Conservation (phyloP, 2,797 vertebrate species). For the Paguma larvata region DNA sequence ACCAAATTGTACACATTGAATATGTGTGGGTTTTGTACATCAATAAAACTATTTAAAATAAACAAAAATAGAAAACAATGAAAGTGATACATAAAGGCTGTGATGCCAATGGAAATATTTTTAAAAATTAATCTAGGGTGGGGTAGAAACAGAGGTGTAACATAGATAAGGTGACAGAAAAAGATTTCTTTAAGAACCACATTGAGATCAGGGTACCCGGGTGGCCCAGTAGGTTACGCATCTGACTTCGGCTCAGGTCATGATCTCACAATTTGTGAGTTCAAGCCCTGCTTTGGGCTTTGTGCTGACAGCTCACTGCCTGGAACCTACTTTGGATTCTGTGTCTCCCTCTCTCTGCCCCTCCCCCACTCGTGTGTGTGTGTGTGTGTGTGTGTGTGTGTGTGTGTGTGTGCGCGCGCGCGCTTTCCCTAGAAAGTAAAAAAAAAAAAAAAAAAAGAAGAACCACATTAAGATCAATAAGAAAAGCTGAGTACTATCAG, state of each 20-base stretch:
- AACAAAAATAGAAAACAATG: neutral
- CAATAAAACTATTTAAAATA: neutral
- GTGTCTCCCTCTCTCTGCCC: too few relatives aligned
- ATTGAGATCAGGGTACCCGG: neutral
- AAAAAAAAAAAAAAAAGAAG: too few relatives aligned
- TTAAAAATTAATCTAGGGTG: neutral
- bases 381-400: too few relatives aligned
- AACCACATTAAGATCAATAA: neutral
- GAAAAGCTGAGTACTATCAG: neutral
- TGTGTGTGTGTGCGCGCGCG: too few relatives aligned
- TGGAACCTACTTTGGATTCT: too few relatives aligned
- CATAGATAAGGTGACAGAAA: neutral
- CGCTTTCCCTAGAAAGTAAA: too few relatives aligned
- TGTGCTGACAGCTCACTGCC: too few relatives aligned
- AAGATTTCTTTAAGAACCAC: neutral
- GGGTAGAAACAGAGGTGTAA: neutral
- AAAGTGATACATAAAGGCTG: constrained; percentile 9
- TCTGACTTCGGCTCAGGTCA: too few relatives aligned
- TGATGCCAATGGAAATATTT: neutral
- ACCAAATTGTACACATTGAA: neutral
- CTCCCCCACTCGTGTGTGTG: too few relatives aligned
- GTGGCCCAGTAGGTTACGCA: too few relatives aligned
- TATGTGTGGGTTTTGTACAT: neutral
- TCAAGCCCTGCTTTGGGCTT: too few relatives aligned
- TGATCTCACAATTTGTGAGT: too few relatives aligned